phyloP scores from a whole-genome alignment of 2,888 invertebrate species.

The Koerneria pararmatus region DNA sequence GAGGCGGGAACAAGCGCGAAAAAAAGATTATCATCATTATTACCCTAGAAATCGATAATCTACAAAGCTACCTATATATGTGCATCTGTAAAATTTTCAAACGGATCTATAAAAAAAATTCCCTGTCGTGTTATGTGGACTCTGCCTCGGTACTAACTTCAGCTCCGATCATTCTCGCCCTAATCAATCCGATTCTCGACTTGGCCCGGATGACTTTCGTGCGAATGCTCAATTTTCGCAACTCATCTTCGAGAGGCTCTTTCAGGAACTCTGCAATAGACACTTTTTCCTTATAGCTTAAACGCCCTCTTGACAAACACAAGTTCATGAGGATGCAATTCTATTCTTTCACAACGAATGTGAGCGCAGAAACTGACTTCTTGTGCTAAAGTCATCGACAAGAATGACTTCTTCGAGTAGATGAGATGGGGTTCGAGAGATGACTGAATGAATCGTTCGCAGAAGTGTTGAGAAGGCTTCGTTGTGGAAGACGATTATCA shows the following conservation, averaged over 20 bases:
- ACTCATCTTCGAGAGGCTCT: constrained; percentile 81
- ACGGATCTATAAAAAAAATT: not conserved
- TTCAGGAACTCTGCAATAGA: constrained; percentile 76
- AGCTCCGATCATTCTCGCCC: constrained; percentile 88
- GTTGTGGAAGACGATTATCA: constrained; percentile 96
- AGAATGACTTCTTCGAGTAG: constrained; percentile 89
- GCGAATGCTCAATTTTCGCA: constrained; percentile 71
- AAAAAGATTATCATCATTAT: no score
- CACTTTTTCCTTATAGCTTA: not conserved
- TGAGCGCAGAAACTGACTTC: constrained; percentile 36
- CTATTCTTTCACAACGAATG: not conserved
- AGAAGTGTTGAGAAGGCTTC: constrained; percentile 96
- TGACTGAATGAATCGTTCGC: constrained; percentile 92
- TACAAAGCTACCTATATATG: no score
- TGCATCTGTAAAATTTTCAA: no score
- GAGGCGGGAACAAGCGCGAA: no score
- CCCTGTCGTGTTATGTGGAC: not conserved
- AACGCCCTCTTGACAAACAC: not conserved
- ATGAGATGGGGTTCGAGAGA: constrained; percentile 74
- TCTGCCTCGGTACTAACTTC: constrained; percentile 60
- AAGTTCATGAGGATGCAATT: not conserved
- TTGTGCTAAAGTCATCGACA: constrained; percentile 93
- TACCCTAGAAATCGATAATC: no score
- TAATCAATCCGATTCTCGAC: constrained; percentile 87
- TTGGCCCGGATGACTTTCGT: constrained; percentile 77